A percentile compares a stretch with the other conserved stretches of the same genome.
phyloP scores from a whole-genome alignment of 2,888 invertebrate genomes.

The Resseliella maxima region DNA sequence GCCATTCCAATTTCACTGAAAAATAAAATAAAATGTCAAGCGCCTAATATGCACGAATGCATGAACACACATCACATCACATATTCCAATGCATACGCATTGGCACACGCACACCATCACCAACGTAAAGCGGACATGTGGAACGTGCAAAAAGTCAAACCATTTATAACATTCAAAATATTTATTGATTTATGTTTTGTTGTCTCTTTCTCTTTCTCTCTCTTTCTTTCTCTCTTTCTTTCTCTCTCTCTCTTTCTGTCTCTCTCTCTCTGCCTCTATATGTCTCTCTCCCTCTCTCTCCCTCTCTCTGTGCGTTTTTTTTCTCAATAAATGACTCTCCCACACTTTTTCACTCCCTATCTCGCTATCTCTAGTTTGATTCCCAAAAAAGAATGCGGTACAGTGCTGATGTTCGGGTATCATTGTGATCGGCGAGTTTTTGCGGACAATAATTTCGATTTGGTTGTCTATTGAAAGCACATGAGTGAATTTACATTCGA shows the following conservation, averaged over 20 bases:
- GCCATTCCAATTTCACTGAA: not conserved
- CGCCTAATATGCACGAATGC: slow-evolving; percentile 6
- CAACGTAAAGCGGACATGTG: not conserved
- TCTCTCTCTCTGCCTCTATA: no score
- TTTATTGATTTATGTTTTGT: slow-evolving; percentile 41
- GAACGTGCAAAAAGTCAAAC: slow-evolving; percentile 49
- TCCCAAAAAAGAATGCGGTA: not conserved
- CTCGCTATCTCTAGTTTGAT: no score
- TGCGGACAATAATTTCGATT: slow-evolving; percentile 25
- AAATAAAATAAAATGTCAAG: slow-evolving; percentile 26
- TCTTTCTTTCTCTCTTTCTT: no score
- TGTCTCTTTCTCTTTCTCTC: not conserved
- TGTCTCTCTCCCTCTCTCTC: no score
- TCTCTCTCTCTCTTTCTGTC: no score
- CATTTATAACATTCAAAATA: slow-evolving; percentile 53
- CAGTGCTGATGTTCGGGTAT: not conserved
- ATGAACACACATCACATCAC: not conserved
- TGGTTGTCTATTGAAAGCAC: slow-evolving; percentile 22
- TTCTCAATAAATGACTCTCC: no score
- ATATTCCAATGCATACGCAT: no score
- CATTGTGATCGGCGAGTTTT: not conserved
- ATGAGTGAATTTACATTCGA: slow-evolving; percentile 48
- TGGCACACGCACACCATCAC: not conserved
- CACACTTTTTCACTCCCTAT: no score
- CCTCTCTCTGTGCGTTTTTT: no score